A percentile compares a stretch with the other conserved stretches of the same genome.
phyloP scores from a whole-genome alignment of 2,888 invertebrate genomes.

The Hedya salicella region DNA sequence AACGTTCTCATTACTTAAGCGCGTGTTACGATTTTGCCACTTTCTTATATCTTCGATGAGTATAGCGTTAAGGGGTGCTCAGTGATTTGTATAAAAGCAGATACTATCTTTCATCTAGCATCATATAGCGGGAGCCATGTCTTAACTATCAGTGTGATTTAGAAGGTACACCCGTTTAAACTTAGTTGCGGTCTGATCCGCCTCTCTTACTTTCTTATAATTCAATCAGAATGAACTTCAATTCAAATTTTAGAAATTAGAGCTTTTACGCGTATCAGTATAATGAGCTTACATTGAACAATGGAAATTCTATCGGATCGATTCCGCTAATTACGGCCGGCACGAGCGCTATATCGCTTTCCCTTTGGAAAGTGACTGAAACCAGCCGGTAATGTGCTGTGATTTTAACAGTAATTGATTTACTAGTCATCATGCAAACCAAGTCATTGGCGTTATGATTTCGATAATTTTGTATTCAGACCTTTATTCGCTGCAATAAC shows the following conservation, averaged over 20 bases:
- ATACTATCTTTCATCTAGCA: too few species aligned
- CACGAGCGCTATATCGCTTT: conserved; percentile 70
- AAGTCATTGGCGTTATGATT: conserved; percentile 17
- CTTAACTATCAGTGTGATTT: too few species aligned
- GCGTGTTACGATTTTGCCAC: too few species aligned
- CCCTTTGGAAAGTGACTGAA: conserved; percentile 76
- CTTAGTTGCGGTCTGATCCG: too few species aligned
- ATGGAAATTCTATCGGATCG: conserved; percentile 55
- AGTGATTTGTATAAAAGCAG: too few species aligned
- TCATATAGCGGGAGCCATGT: too few species aligned
- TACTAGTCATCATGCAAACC: conserved; percentile 31
- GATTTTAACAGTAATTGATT: conserved; percentile 27
- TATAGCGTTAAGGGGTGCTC: too few species aligned
- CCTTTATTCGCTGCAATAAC: background rate
- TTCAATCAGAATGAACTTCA: background rate
- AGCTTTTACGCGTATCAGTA: conserved; percentile 42
- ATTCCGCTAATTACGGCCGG: conserved; percentile 74
- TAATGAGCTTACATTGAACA: conserved; percentile 47
- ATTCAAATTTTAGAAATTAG: conserved; percentile 2
- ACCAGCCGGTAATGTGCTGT: conserved; percentile 41
- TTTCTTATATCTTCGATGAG: too few species aligned
- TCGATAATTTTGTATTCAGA: background rate
- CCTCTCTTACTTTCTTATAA: too few species aligned
- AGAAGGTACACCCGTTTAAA: too few species aligned
- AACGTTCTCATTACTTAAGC: too few species aligned